Evolutionary conservation across 2,113 vertebrate species (phyloP).

Genomic region (Lagenorhynchus albirostris): DNA sequence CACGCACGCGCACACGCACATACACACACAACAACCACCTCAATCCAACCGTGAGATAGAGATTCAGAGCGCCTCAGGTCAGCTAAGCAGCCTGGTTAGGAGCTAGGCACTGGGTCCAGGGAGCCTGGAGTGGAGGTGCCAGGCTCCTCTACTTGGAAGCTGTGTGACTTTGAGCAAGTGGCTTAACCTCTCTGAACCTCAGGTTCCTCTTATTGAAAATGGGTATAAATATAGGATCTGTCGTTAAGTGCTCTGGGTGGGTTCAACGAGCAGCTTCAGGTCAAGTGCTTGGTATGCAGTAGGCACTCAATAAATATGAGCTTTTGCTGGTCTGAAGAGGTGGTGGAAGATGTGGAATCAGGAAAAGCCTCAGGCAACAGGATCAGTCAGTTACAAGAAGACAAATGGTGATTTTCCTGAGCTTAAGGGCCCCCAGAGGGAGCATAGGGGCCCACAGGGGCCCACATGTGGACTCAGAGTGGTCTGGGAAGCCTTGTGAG

Average conservation of each 20-base stretch:
- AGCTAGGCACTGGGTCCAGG: background rate
- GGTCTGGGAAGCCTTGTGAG: background rate
- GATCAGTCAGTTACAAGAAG: background rate
- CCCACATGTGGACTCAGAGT: background rate
- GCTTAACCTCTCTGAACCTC: background rate
- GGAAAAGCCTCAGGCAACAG: background rate
- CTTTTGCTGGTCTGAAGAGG: background rate
- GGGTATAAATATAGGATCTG: background rate
- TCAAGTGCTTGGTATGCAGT: background rate
- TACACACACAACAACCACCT: background rate
- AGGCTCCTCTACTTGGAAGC: background rate
- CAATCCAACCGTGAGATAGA: background rate
- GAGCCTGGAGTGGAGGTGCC: background rate
- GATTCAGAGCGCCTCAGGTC: background rate
- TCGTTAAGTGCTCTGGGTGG: background rate
- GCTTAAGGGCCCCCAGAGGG: background rate
- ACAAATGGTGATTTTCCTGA: background rate
- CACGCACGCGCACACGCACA: background rate
- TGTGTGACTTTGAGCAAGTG: background rate
- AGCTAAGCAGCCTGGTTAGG: background rate
- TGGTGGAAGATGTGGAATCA: background rate
- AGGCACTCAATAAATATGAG: background rate
- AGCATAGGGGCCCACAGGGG: accelerated
- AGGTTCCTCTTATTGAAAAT: background rate
- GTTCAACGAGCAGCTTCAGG: background rate